These are phyloP conservation scores for Chionomys nivalis DNA, from an alignment of 2,113 vertebrate species.

Conservation along the genomic window DNA sequence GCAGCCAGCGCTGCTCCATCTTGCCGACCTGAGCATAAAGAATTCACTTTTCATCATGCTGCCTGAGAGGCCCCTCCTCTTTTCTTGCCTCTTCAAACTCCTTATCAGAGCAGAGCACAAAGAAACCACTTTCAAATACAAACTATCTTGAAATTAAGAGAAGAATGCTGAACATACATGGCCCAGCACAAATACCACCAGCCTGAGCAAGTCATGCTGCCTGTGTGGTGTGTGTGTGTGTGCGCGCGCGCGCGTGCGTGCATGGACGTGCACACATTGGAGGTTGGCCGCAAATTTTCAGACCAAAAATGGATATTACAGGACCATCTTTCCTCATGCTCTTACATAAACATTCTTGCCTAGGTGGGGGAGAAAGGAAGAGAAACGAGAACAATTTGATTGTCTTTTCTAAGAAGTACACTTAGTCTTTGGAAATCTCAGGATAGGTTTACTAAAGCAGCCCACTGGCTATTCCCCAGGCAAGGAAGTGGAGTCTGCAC, in stretches of 20 bases:
- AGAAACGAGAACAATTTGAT: not conserved
- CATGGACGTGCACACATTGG: fast-evolving
- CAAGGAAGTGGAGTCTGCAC: not conserved
- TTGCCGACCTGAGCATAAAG: conserved; percentile 4
- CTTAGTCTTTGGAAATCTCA: not conserved
- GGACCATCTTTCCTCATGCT: not conserved
- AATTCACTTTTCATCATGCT: conserved; percentile 4
- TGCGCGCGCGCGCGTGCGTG: not conserved
- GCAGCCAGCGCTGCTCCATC: conserved; percentile 65
- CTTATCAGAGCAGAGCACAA: conserved; percentile 74
- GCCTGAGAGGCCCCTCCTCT: not conserved
- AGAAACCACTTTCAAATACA: conserved; percentile 62
- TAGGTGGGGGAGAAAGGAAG: not conserved
- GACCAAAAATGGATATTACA: not conserved
- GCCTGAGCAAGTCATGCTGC: not conserved
- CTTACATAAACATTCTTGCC: not conserved
- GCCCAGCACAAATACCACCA: not conserved
- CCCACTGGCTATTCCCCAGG: no score
- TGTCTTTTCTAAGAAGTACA: not conserved
- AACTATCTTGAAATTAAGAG: conserved; percentile 32
- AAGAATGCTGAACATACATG: not conserved
- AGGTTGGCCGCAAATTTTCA: not conserved
- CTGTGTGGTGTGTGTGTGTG: not conserved
- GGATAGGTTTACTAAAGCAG: not conserved
- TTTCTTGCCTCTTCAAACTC: conserved; percentile 44